Evolutionary conservation across 1,140 invertebrate genomes (phyloP).

Genomic region (Atta cephalotes): DNA sequence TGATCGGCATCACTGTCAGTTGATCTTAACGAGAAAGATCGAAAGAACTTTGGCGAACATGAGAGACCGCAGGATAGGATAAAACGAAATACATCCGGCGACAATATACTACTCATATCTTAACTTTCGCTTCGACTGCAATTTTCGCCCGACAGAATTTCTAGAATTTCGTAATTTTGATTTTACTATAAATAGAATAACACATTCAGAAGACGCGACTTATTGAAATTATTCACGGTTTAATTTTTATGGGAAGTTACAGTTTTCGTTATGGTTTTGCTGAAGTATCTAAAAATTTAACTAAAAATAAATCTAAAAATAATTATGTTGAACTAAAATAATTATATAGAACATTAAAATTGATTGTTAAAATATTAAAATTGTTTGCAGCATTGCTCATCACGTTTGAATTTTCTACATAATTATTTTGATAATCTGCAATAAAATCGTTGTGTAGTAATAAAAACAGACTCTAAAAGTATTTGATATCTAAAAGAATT

Average conservation of each 20-base stretch:
- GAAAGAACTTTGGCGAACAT: conserved; percentile 50
- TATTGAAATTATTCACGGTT: not conserved
- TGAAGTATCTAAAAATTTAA: too few relatives aligned
- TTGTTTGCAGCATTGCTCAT: too few relatives aligned
- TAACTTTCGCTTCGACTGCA: conserved; percentile 18
- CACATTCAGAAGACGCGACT: not conserved
- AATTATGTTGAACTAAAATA: too few relatives aligned
- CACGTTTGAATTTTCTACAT: too few relatives aligned
- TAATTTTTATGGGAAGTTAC: not conserved
- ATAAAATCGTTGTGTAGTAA: not conserved
- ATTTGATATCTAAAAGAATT: not conserved
- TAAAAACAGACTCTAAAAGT: not conserved
- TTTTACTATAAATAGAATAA: not conserved
- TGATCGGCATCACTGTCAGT: conserved; percentile 54
- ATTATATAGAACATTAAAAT: too few relatives aligned
- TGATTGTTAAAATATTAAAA: too few relatives aligned
- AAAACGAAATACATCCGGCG: conserved; percentile 65
- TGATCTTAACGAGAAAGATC: conserved; percentile 39
- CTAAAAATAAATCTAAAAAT: too few relatives aligned
- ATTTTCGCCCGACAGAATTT: conserved; percentile 3
- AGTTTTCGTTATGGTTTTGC: not conserved
- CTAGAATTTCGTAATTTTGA: conserved; percentile 9
- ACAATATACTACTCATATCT: conserved; percentile 51
- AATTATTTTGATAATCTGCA: too few relatives aligned
- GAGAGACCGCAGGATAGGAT: conserved; percentile 52